phyloP scores from a whole-genome alignment of 2,888 invertebrate species.

The Melanophora roralis region DNA sequence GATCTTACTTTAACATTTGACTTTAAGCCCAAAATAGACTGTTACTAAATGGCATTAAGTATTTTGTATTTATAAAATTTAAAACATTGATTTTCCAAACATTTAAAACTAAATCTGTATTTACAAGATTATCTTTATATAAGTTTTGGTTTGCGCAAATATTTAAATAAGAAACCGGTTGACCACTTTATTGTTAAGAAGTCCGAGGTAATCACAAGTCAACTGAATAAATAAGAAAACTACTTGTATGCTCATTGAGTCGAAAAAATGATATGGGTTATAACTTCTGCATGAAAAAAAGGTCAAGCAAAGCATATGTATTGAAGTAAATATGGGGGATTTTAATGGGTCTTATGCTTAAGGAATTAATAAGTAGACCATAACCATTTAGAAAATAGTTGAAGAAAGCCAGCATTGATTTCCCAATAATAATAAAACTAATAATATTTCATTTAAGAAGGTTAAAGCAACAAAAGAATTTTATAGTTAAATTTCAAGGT shows the following conservation, averaged over 20 bases:
- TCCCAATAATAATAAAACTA: neutral
- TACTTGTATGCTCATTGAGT: constrained; percentile 61
- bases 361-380: constrained; percentile 38
- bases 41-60: neutral
- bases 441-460: neutral
- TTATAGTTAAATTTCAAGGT: too few species aligned
- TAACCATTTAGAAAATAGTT: constrained; percentile 29
- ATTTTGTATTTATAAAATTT: constrained; percentile 41
- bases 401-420: neutral
- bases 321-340: constrained; percentile 19
- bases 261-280: constrained; percentile 64
- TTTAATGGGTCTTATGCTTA: constrained; percentile 44
- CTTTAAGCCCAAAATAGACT: neutral
- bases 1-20: neutral
- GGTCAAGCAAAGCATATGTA: neutral
- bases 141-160: neutral
- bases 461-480: too few species aligned
- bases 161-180: constrained; percentile 16
- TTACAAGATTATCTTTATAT: neutral
- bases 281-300: neutral
- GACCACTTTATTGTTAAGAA: constrained; percentile 40
- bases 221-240: constrained; percentile 13
- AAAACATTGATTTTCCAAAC: constrained; percentile 43
- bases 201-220: neutral
- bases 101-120: constrained; percentile 48